Conservation (phyloP, 2,888 invertebrate species). For the Melanophora roralis region DNA sequence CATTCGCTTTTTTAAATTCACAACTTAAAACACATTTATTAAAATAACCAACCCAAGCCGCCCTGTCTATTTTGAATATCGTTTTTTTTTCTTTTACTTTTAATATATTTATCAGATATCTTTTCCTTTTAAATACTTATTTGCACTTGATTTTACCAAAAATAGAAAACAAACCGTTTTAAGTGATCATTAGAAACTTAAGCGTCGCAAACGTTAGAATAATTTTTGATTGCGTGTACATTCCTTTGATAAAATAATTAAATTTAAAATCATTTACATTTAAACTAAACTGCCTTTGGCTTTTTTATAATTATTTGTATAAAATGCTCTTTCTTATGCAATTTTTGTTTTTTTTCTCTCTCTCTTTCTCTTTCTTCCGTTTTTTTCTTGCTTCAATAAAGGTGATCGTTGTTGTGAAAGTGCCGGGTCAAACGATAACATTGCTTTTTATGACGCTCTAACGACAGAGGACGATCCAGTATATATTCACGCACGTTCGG, state of each 20-base stretch:
- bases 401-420: constrained; percentile 67
- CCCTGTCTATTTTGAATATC: constrained; percentile 19
- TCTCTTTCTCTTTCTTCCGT: no score
- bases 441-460: constrained; percentile 72
- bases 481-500: constrained; percentile 27
- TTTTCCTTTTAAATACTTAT: constrained; percentile 22
- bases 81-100: background rate
- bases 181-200: constrained; percentile 9
- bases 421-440: constrained; percentile 68
- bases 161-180: constrained; percentile 11
- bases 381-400: constrained; percentile 67
- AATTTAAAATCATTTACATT: constrained; percentile 56
- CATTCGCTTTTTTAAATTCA: constrained; percentile 44
- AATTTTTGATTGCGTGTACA: constrained; percentile 37
- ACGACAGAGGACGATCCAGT: constrained; percentile 69
- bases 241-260: constrained; percentile 41
- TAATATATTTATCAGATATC: background rate
- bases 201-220: constrained; percentile 19
- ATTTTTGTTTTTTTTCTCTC: constrained; percentile 67
- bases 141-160: constrained; percentile 33
- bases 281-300: constrained; percentile 84
- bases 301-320: constrained; percentile 78
- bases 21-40: constrained; percentile 34
- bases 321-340: constrained; percentile 59
- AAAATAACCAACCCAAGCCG: constrained; percentile 30